Evolutionary conservation across 2,888 invertebrate genomes (phyloP).

Genomic region (Pharmacophagus antenor): DNA sequence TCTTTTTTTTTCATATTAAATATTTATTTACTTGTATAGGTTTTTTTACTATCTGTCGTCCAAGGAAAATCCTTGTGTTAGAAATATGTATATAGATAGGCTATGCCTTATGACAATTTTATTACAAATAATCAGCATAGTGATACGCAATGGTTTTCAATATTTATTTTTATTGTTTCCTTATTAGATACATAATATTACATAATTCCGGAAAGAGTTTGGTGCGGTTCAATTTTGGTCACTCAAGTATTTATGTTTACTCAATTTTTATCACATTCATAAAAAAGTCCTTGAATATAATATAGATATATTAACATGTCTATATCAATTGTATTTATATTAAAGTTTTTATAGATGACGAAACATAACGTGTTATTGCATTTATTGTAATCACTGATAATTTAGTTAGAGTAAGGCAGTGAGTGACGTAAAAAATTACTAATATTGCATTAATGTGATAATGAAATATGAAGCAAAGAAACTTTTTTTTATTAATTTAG

Average conservation of each 20-base stretch:
- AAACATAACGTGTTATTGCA: background rate
- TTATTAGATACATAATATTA: slow-evolving; percentile 8
- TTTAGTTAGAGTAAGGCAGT: background rate
- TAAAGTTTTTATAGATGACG: slow-evolving; percentile 10
- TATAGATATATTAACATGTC: slow-evolving; percentile 6
- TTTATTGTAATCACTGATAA: background rate
- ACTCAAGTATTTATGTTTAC: background rate
- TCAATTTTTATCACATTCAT: slow-evolving; percentile 7
- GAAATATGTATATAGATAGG: background rate
- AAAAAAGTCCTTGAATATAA: background rate
- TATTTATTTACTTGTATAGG: too few relatives aligned
- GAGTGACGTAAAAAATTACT: slow-evolving; percentile 6
- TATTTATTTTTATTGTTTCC: slow-evolving; percentile 8
- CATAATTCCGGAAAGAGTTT: background rate
- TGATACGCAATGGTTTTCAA: background rate
- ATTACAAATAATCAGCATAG: too few relatives aligned
- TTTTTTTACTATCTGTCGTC: too few relatives aligned
- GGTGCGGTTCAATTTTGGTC: background rate
- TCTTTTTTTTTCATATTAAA: too few relatives aligned
- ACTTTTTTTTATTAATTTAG: too few relatives aligned
- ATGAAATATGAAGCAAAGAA: too few relatives aligned
- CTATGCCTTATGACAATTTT: background rate
- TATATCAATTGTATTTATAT: slow-evolving; percentile 5
- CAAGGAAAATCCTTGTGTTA: background rate
- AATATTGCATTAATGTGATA: background rate